Conservation (phyloP, 2,888 invertebrate genomes). For the Apocheima hispidaria region DNA sequence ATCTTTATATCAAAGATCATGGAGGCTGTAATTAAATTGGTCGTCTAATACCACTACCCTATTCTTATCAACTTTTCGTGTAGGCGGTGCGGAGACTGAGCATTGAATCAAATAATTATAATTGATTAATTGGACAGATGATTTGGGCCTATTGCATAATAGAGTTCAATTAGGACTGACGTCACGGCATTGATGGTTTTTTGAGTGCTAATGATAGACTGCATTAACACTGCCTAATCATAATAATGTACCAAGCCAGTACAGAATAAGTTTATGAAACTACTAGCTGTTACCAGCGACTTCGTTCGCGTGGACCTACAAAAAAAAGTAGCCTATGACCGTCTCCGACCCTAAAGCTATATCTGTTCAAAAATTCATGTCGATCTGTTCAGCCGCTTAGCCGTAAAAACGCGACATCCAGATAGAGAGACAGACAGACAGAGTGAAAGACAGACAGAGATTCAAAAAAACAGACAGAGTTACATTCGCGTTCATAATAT, state of each 20-base stretch:
- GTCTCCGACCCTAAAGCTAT: too few relatives aligned
- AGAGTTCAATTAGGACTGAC: conserved; percentile 41
- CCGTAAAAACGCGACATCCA: too few relatives aligned
- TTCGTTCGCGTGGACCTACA: too few relatives aligned
- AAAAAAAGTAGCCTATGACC: too few relatives aligned
- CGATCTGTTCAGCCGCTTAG: too few relatives aligned
- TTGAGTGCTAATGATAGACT: conserved; percentile 20
- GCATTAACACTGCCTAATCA: conserved; percentile 11
- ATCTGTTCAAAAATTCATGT: too few relatives aligned
- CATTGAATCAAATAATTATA: conserved; percentile 36
- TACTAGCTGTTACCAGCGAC: too few relatives aligned
- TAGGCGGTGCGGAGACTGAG: conserved; percentile 29
- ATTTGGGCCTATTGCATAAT: conserved; percentile 33
- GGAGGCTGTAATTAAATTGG: conserved; percentile 19
- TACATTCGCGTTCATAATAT: too few relatives aligned
- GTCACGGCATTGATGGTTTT: conserved; percentile 25
- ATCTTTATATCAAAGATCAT: conserved; percentile 21
- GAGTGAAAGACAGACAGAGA: too few relatives aligned
- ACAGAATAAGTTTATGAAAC: too few relatives aligned
- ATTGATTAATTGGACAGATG: conserved; percentile 38
- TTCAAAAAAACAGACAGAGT: too few relatives aligned
- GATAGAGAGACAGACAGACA: too few relatives aligned
- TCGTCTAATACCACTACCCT: conserved; percentile 19
- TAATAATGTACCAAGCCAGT: background rate
- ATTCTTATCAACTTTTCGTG: conserved; percentile 17